Conservation (phyloP, 2,888 invertebrate genomes). For the Ctenicera cuprea region DNA sequence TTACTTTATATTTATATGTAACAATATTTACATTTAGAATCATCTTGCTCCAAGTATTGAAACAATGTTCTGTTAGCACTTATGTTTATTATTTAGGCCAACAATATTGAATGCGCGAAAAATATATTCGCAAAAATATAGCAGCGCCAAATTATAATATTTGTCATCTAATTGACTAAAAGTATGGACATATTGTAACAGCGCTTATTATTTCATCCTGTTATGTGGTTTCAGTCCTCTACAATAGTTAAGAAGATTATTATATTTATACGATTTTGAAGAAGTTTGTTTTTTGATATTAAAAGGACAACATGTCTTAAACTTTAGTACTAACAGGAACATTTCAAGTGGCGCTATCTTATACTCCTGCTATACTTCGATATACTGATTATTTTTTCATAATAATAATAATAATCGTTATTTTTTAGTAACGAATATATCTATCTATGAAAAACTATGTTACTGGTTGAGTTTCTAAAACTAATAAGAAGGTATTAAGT, state of each 20-base stretch:
- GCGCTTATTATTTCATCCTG: constrained; percentile 23
- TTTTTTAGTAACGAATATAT: constrained; percentile 60
- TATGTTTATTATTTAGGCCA: constrained; percentile 61
- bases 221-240: constrained; percentile 24
- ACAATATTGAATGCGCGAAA: constrained; percentile 59
- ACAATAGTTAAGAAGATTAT: constrained; percentile 29
- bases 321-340: constrained; percentile 66
- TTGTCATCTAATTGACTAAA: constrained; percentile 67
- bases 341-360: constrained; percentile 65
- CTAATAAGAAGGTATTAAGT: constrained; percentile 31
- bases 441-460: constrained; percentile 67
- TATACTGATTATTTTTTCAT: constrained; percentile 68
- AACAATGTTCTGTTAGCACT: constrained; percentile 58
- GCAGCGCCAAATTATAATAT: constrained; percentile 62
- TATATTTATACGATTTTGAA: constrained; percentile 26
- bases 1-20: constrained; percentile 71
- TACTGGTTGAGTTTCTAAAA: constrained; percentile 56
- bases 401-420: constrained; percentile 60
- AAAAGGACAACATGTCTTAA: constrained; percentile 49
- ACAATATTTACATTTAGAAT: constrained; percentile 78
- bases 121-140: constrained; percentile 59
- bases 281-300: constrained; percentile 7
- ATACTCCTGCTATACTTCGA: constrained; percentile 67
- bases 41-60: constrained; percentile 67
- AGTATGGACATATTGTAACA: constrained; percentile 61